Conservation (phyloP, 2,113 vertebrate genomes). For the Nyctereutes procyonoides region DNA sequence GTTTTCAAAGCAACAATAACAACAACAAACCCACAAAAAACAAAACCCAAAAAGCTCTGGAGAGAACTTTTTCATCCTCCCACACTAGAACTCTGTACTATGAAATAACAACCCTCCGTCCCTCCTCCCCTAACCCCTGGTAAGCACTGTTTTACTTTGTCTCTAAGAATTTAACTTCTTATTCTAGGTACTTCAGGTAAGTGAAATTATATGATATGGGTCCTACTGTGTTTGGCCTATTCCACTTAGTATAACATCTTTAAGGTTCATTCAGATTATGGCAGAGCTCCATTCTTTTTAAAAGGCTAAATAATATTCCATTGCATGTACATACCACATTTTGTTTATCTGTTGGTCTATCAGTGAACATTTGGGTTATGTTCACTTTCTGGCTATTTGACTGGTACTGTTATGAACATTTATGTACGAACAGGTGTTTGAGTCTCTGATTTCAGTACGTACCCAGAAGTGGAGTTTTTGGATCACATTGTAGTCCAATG, state of each 20-base stretch:
- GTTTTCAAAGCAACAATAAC: background rate
- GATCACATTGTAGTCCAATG: background rate
- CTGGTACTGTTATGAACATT: background rate
- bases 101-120: background rate
- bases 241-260: slow-evolving; percentile 35
- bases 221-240: background rate
- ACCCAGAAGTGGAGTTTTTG: background rate
- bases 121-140: no score
- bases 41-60: background rate
- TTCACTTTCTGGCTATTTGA: background rate
- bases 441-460: background rate
- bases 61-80: background rate
- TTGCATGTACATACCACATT: background rate
- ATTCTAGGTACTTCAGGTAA: background rate
- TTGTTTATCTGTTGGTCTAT: background rate
- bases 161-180: background rate
- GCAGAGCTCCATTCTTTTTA: background rate
- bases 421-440: background rate
- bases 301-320: background rate
- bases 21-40: background rate
- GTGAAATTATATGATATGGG: background rate
- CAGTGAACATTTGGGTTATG: background rate
- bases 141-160: background rate
- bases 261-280: background rate
- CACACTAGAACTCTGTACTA: background rate